Conservation (phyloP, 92 coral and sea anemone species). For the Parazoanthus swiftii region DNA sequence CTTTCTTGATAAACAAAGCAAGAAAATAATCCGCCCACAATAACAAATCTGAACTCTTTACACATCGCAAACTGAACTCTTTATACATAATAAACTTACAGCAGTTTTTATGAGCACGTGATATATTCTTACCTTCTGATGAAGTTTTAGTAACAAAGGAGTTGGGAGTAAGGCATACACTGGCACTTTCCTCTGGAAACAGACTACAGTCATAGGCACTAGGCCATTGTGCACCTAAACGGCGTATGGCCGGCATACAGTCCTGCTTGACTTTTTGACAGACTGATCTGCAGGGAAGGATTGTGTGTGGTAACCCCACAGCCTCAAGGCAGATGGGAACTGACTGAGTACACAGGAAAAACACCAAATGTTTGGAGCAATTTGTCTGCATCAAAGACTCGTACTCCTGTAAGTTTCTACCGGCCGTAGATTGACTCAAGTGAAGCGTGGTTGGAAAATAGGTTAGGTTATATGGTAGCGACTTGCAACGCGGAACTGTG, state of each 20-base stretch:
- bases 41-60: no score
- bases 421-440: slow-evolving; percentile 50
- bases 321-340: slow-evolving; percentile 75
- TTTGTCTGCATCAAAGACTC: slow-evolving; percentile 54
- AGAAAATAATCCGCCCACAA: no score
- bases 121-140: slow-evolving; percentile 8
- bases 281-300: slow-evolving; percentile 78
- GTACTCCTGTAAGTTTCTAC: slow-evolving; percentile 29
- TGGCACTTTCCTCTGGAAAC: slow-evolving; percentile 68
- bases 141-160: slow-evolving; percentile 57
- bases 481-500: slow-evolving; percentile 61
- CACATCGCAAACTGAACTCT: no score
- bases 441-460: slow-evolving; percentile 74
- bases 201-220: slow-evolving; percentile 57
- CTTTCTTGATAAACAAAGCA: no score
- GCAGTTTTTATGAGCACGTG: neutral
- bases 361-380: slow-evolving; percentile 73
- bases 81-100: no score
- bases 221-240: slow-evolving; percentile 57
- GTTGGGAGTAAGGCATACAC: slow-evolving; percentile 69
- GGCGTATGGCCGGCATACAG: slow-evolving; percentile 59
- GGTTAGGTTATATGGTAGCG: slow-evolving; percentile 80
- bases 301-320: slow-evolving; percentile 48
- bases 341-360: slow-evolving; percentile 74
- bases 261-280: slow-evolving; percentile 73